Evolutionary conservation across 2,113 vertebrate genomes (phyloP).

Genomic region (Lipophrys pholis): DNA sequence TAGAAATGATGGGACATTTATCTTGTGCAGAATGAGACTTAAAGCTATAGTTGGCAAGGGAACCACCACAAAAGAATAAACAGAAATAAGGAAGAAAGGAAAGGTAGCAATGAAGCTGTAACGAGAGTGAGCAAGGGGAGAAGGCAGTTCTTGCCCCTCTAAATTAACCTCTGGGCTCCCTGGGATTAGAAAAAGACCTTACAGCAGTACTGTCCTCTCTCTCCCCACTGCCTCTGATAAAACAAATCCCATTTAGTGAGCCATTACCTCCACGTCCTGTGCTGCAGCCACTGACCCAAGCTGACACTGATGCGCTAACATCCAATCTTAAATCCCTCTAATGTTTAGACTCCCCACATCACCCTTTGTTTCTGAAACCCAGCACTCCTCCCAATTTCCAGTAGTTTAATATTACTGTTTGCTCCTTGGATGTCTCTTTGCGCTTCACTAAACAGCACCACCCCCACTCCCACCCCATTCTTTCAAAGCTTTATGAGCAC

Average conservation of each 20-base stretch:
- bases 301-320: conserved; percentile 71
- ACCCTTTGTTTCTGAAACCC: conserved; percentile 37
- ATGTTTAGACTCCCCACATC: conserved; percentile 65
- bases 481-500: conserved; percentile 72
- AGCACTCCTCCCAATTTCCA: conserved; percentile 6
- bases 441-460: conserved; percentile 66
- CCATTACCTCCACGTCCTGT: conserved; percentile 71
- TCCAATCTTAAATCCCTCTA: conserved; percentile 79
- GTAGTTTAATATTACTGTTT: conserved; percentile 47
- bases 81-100: conserved; percentile 5
- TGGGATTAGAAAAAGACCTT: conserved; percentile 66
- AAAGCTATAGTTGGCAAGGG: conserved; percentile 24
- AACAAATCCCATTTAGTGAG: conserved; percentile 81
- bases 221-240: conserved; percentile 59
- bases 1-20: conserved; percentile 14
- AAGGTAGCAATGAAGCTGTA: conserved; percentile 45
- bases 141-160: conserved; percentile 51
- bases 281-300: conserved; percentile 71
- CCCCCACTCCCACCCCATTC: conserved; percentile 22
- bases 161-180: conserved; percentile 69
- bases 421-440: conserved; percentile 58
- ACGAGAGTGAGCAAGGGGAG: conserved; percentile 33
- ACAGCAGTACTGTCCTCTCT: conserved; percentile 48
- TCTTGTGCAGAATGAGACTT: conserved; percentile 30
- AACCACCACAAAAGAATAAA: conserved; percentile 12